These are phyloP conservation scores for Ceyx melanurus DNA, from an alignment of 2,113 vertebrate species.

Conservation along the genomic window DNA sequence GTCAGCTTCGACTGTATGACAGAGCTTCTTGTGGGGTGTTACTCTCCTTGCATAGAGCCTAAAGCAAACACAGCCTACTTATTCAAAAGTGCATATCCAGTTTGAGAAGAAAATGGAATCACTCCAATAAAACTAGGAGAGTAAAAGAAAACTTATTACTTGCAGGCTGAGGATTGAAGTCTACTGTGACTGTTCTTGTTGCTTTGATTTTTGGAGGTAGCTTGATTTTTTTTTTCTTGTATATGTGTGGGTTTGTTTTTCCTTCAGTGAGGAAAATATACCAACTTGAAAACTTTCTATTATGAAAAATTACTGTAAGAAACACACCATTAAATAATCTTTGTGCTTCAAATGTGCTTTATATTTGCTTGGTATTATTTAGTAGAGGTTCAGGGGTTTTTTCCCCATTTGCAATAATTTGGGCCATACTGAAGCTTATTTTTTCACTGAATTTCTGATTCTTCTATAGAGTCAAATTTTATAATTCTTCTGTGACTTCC, in stretches of 20 bases:
- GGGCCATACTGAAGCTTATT: not conserved
- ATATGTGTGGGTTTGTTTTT: not conserved
- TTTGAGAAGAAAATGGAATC: conserved; percentile 61
- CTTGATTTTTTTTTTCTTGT: not conserved
- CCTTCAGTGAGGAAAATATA: not conserved
- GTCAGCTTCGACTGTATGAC: not conserved
- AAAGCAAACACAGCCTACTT: conserved; percentile 37
- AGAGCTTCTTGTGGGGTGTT: not conserved
- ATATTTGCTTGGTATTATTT: not conserved
- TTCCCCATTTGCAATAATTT: not conserved
- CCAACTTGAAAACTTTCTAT: not conserved
- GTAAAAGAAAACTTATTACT: conserved; percentile 17
- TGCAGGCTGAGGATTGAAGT: conserved; percentile 36
- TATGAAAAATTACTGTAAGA: not conserved
- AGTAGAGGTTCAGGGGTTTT: not conserved
- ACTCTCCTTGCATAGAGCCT: not conserved
- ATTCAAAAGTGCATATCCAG: conserved; percentile 37
- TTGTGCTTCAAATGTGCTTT: not conserved
- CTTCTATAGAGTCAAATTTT: not conserved
- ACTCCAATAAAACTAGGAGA: conserved; percentile 36
- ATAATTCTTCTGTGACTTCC: not conserved
- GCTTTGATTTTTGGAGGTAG: conserved; percentile 4
- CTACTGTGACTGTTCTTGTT: conserved; percentile 8
- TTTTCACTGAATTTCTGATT: not conserved
- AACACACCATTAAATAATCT: not conserved